These are phyloP conservation scores for cat (Felis catus) DNA, from an alignment of 2,113 vertebrate species.

Conservation along the genomic window F.catus_Fca126_mat1.0 CM031424.1:80818001-80818500, in stretches of 20 bases:
- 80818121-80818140: accelerated
- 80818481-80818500: accelerated
- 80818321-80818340: background rate
- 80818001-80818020: background rate
- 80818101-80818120: background rate
- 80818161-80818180: background rate
- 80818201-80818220: background rate
- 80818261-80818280: accelerated
- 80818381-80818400: background rate
- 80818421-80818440: background rate
- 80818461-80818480: background rate
- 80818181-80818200: background rate
- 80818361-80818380: background rate
- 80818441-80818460: background rate
- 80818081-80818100: background rate
- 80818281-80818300: background rate
- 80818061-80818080: background rate
- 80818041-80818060: background rate
- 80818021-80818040: background rate
- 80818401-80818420: background rate
- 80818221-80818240: background rate
- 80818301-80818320: background rate
- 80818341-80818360: background rate
- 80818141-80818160: accelerated
- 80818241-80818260: background rate